Evolutionary conservation across 2,797 vertebrate genomes (phyloP), one percentile per base, ranked within the genome.

Genomic region (Sus cebifrons): DNA sequence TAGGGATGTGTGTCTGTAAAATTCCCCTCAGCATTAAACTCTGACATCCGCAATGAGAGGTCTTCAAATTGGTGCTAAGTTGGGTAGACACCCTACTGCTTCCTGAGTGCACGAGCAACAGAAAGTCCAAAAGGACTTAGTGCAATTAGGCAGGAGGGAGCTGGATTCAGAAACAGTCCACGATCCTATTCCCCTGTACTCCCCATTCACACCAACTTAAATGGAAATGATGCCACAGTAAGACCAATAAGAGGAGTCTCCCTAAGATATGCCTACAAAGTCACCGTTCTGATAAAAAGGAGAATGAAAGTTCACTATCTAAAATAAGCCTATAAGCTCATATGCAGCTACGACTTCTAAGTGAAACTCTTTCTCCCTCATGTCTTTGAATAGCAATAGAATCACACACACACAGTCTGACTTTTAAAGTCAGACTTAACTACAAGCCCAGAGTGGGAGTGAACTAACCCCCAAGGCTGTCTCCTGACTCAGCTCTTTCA

Each of bases 401-500:
- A 94, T 98, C 97, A 93, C 96, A 93, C 95, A 97, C 94, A 93
- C 95, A 97, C 94, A 97, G 97, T 95, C 98, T 98, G 97, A 96
- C 96, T 98, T 96, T 94, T 91, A 92, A 97, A 97, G 97, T 70
- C 89, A 73, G 95, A 93, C 91, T 97, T 94, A 86, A 92, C 95
- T 95, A 87, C 96, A 70, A 96, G 94, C 85, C 11, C n/a, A 29
- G 60, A 97, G 94, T 89, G 74, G 67, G 97, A 94, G 92, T 82
- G 96, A 98, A 95, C 97, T 82, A 94, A 93, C 83, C 86, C 87
- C 0, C 8, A 68, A 94, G 96, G 90, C 97, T 95, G 71, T 90
- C 93, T 96, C 68, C 83, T 73, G 0, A 0, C 92, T 93, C 71
- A 29, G 90, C 92, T 94, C 83, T 94, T 96, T 77, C 78, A 75